phyloP scores from a whole-genome alignment of 2,888 invertebrate genomes.

The Tachystola acroxantha region DNA sequence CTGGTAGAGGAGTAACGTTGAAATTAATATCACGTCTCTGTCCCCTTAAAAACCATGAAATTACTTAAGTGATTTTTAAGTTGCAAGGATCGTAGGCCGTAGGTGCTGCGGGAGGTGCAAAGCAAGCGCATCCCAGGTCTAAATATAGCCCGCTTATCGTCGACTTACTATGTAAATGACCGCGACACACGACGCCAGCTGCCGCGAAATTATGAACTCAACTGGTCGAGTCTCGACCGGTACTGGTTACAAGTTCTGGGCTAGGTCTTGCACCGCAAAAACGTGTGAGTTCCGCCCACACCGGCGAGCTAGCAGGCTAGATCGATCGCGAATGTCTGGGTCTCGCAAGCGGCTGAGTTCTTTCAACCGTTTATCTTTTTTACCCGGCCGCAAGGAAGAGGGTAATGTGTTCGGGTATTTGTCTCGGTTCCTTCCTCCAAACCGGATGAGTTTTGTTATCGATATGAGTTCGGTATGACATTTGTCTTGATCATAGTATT shows the following conservation, averaged over 20 bases:
- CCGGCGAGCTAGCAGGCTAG: conserved; percentile 12
- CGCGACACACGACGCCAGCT: conserved; percentile 68
- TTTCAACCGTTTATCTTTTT: too few species aligned
- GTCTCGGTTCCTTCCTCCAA: too few species aligned
- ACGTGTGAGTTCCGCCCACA: conserved; percentile 63
- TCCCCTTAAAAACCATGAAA: too few species aligned
- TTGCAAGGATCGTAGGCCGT: conserved; percentile 17
- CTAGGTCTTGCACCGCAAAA: conserved; percentile 47
- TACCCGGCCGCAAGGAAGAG: too few species aligned
- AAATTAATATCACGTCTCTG: too few species aligned
- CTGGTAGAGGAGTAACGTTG: too few species aligned
- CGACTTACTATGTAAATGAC: conserved; percentile 75
- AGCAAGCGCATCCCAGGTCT: conserved; percentile 44
- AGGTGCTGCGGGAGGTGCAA: conserved; percentile 46
- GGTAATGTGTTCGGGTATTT: too few species aligned
- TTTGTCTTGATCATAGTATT: too few species aligned
- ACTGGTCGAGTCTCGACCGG: conserved; percentile 48
- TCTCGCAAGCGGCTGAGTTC: neutral
- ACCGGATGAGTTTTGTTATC: too few species aligned
- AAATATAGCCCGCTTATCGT: conserved; percentile 75
- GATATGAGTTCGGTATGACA: too few species aligned
- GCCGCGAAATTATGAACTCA: conserved; percentile 62
- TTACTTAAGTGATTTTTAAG: too few species aligned
- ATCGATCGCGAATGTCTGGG: neutral
- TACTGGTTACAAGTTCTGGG: conserved; percentile 38